Percentiles rank a stretch among this genome's conserved stretches.
phyloP scores from a whole-genome alignment of 2,888 invertebrate species.

The Cantharis rustica region DNA sequence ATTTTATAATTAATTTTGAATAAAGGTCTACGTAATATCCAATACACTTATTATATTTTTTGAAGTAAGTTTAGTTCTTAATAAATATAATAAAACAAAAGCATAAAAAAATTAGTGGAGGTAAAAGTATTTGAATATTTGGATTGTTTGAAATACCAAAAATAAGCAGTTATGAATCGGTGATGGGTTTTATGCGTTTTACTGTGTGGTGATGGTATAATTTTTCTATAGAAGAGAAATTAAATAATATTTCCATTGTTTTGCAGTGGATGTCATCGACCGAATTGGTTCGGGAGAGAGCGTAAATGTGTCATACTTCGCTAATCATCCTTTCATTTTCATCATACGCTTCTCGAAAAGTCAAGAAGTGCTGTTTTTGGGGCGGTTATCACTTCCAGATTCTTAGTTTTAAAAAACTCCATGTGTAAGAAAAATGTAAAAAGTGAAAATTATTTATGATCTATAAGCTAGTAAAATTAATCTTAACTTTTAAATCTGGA shows the following conservation, averaged over 20 bases:
- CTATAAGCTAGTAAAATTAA: no score
- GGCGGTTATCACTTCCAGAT: background rate
- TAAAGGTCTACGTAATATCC: no score
- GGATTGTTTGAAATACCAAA: no score
- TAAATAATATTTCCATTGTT: background rate
- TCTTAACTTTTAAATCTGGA: no score
- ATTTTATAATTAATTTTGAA: background rate
- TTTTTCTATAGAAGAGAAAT: background rate
- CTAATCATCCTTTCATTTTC: background rate
- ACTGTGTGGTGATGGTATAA: background rate
- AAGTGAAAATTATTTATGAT: background rate
- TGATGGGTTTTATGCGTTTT: background rate
- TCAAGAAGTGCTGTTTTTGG: background rate
- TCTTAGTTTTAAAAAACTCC: background rate
- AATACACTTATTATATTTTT: no score
- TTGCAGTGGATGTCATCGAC: slow-evolving; percentile 1
- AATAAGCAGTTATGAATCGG: background rate
- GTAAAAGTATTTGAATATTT: no score
- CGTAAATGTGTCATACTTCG: background rate
- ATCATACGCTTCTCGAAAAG: background rate
- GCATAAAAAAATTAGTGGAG: no score
- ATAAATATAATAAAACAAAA: no score
- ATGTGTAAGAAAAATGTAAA: background rate
- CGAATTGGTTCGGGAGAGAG: background rate
- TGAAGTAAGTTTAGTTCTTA: no score